Conservation (phyloP, 2,888 invertebrate genomes). For the Caenorhabditis sp. region DNA sequence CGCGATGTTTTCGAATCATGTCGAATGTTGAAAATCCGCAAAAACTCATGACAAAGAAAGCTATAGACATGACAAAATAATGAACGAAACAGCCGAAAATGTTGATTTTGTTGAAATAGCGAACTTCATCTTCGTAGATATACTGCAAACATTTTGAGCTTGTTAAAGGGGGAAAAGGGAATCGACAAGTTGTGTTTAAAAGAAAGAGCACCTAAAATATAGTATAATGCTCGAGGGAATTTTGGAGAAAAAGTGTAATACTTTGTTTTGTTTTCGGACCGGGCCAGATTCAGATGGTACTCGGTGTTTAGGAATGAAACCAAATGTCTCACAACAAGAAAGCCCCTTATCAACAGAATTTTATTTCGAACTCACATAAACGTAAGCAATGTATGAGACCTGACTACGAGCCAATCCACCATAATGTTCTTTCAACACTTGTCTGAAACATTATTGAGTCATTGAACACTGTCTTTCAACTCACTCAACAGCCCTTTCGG, state of each 20-base stretch:
- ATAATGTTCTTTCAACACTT: conserved; percentile 17
- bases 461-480: no score
- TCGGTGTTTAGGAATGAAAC: no score
- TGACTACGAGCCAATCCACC: conserved; percentile 21
- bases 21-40: conserved; percentile 16
- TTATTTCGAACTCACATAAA: neutral
- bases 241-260: no score
- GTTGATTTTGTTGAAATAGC: conserved; percentile 14
- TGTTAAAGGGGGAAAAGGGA: no score
- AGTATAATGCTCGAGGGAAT: no score
- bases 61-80: conserved; percentile 11
- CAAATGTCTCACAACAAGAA: no score
- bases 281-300: no score
- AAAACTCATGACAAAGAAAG: conserved; percentile 13
- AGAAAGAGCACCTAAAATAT: no score
- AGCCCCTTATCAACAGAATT: no score
- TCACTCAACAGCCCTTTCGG: conserved; percentile 8
- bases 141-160: neutral
- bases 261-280: no score
- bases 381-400: conserved; percentile 33
- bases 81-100: conserved; percentile 22
- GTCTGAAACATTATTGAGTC: no score
- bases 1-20: conserved; percentile 7
- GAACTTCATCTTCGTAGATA: conserved; percentile 8
- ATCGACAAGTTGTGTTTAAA: no score